Conservation (phyloP, 2,797 vertebrate genomes). For the Salarias fasciatus region DNA sequence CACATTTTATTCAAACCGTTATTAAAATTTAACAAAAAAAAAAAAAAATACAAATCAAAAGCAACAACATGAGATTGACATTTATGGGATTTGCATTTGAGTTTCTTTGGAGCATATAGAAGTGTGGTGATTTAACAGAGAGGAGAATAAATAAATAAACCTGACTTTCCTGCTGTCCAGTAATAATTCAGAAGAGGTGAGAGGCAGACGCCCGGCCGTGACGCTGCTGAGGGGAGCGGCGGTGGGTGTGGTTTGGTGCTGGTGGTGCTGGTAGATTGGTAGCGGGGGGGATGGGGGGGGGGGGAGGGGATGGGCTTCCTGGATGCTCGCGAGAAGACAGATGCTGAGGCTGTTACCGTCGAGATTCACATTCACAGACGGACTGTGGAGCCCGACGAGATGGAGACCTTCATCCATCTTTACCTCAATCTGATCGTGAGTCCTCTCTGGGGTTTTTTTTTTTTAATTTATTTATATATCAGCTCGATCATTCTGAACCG, state of each 20-base stretch:
- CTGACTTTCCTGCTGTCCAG: not conserved
- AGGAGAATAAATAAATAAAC: conserved; percentile 2
- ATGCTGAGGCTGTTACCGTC: conserved; percentile 51
- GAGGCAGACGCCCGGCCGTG: conserved; percentile 26
- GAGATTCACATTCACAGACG: conserved; percentile 43
- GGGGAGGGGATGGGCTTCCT: conserved; percentile 6
- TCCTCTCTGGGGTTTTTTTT: conserved; percentile 26
- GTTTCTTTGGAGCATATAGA: not conserved
- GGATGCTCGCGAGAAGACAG: conserved; percentile 72
- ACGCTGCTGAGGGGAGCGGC: conserved; percentile 13
- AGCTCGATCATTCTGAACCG: too few relatives aligned
- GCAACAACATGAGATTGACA: not conserved
- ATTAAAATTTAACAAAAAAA: too few relatives aligned
- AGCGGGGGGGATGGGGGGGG: not conserved
- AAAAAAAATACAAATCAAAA: too few relatives aligned
- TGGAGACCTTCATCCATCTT: conserved; percentile 75
- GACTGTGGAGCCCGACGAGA: conserved; percentile 64
- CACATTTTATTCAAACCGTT: too few relatives aligned
- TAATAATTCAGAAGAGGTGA: conserved; percentile 5
- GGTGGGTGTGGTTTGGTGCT: conserved; percentile 67
- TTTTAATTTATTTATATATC: too few relatives aligned
- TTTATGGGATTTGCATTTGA: not conserved
- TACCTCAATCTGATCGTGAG: conserved; percentile 67
- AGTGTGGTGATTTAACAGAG: not conserved
- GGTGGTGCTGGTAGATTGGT: conserved; percentile 8